phyloP scores from a whole-genome alignment of 2,888 invertebrate species.

The Chymomyza fuscimana region DNA sequence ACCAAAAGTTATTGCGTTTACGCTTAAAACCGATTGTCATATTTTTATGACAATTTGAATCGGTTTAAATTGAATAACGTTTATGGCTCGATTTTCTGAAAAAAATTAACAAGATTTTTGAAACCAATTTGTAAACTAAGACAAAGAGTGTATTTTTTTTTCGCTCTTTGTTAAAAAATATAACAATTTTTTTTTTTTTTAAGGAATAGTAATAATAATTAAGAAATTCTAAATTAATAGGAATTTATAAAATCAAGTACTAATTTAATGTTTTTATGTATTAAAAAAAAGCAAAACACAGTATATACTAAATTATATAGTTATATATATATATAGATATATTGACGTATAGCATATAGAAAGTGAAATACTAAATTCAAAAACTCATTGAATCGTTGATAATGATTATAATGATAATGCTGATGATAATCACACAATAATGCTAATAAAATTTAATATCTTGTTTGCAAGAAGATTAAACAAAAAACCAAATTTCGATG shows the following conservation, averaged over 20 bases:
- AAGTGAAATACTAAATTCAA: slow-evolving; percentile 12
- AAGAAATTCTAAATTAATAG: slow-evolving; percentile 38
- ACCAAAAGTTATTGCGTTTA: slow-evolving; percentile 2
- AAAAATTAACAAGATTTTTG: slow-evolving; percentile 7
- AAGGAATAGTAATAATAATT: neutral
- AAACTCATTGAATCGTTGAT: slow-evolving; percentile 16
- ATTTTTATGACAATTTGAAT: slow-evolving; percentile 18
- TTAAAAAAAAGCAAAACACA: slow-evolving; percentile 27
- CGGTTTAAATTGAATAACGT: neutral
- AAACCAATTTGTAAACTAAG: slow-evolving; percentile 41
- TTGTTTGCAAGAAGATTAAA: slow-evolving; percentile 74
- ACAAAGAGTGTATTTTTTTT: slow-evolving; percentile 30
- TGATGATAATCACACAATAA: slow-evolving; percentile 22
- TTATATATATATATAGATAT: slow-evolving; percentile 29
- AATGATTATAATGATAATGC: slow-evolving; percentile 20
- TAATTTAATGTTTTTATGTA: slow-evolving; percentile 35
- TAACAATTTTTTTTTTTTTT: slow-evolving; percentile 31
- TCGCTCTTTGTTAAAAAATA: slow-evolving; percentile 42
- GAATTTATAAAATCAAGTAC: slow-evolving; percentile 15
- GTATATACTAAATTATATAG: slow-evolving; percentile 19
- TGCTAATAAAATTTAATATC: slow-evolving; percentile 52
- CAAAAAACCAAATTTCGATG: slow-evolving; percentile 62
- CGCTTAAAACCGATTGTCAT: slow-evolving; percentile 20
- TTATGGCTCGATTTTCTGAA: neutral
- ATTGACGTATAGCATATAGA: slow-evolving; percentile 25